These are phyloP conservation scores for Tenodera sinensis DNA, from an alignment of 2,888 invertebrate species.

Conservation along the genomic window DNA sequence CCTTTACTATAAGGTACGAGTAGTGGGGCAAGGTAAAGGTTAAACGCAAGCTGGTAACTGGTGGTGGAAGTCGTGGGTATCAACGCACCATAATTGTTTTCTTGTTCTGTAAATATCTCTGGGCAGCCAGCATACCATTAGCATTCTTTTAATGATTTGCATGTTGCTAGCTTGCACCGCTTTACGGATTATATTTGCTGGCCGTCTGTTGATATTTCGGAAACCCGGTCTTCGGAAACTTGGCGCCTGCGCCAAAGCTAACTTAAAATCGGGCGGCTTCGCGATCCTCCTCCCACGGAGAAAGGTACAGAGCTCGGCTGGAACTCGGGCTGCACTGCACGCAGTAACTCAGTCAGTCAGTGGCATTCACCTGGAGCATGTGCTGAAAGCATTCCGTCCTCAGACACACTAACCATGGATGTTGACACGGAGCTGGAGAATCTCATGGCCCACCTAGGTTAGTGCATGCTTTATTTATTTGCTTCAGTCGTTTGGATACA, in stretches of 20 bases:
- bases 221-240: neutral
- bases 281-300: neutral
- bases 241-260: neutral
- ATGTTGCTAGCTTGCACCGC: too few relatives aligned
- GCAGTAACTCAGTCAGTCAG: neutral
- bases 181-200: neutral
- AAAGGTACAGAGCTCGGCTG: neutral
- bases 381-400: neutral
- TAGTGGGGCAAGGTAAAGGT: too few relatives aligned
- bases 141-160: too few relatives aligned
- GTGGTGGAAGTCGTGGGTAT: too few relatives aligned
- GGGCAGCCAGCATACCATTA: too few relatives aligned
- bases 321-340: neutral
- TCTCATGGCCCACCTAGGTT: conserved; percentile 64
- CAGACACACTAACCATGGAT: neutral
- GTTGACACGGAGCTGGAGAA: conserved; percentile 52
- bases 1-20: too few relatives aligned
- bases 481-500: neutral
- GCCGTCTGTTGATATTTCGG: neutral
- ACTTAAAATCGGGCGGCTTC: neutral
- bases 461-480: conserved; percentile 37
- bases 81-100: too few relatives aligned
- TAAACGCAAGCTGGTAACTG: too few relatives aligned
- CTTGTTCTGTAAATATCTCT: too few relatives aligned
- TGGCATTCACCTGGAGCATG: neutral